Percentiles rank a stretch among this genome's conserved stretches.
These are phyloP conservation scores for Ameiurus melas DNA, from an alignment of 2,113 vertebrate species.

Conservation along the genomic window DNA sequence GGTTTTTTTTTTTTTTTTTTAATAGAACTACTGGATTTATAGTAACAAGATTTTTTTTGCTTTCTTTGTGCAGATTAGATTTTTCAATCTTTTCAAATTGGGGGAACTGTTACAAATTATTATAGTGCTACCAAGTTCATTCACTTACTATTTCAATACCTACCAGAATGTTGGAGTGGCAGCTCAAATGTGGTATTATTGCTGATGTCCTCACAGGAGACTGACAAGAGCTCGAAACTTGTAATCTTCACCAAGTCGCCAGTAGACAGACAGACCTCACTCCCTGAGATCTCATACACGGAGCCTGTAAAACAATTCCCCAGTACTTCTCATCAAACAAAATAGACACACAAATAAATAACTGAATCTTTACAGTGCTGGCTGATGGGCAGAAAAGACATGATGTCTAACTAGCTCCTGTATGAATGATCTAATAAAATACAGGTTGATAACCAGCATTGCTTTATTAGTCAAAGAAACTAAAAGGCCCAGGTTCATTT, in stretches of 20 bases:
- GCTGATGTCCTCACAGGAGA: constrained; percentile 69
- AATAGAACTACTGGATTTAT: no score
- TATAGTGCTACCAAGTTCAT: no score
- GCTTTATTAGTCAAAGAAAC: not conserved
- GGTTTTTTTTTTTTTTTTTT: no score
- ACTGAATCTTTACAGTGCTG: not conserved
- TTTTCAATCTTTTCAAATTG: not conserved
- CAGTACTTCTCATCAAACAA: not conserved
- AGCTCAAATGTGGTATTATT: constrained; percentile 73
- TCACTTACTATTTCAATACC: not conserved
- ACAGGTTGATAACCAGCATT: not conserved
- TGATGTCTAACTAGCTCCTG: not conserved
- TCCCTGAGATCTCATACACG: constrained; percentile 84
- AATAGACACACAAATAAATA: not conserved
- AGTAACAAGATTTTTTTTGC: no score
- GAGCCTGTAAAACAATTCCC: constrained; percentile 74
- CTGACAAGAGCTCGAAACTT: constrained; percentile 66
- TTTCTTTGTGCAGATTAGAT: not conserved
- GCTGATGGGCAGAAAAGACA: not conserved
- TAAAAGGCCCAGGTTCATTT: not conserved
- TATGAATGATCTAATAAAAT: not conserved
- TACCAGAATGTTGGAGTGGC: constrained; percentile 74
- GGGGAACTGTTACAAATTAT: not conserved
- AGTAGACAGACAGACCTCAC: constrained; percentile 85
- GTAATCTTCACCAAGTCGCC: constrained; percentile 85